Evolutionary conservation across 2,888 invertebrate genomes (phyloP), one percentile per base, ranked within the genome.

Genomic region (Megamerina dolium): DNA sequence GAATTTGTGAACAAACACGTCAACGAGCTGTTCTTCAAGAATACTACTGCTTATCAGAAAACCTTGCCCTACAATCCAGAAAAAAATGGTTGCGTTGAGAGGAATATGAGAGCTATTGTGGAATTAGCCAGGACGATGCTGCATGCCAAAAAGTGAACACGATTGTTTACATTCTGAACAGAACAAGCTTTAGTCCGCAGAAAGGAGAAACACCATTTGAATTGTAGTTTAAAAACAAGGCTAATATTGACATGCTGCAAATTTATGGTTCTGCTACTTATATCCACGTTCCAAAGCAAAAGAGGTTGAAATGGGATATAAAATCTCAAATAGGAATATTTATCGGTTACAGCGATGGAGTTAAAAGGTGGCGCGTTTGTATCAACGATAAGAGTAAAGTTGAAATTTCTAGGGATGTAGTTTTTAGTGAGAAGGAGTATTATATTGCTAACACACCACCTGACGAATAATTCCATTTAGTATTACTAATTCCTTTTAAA

Each of bases 111-210:
- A n/a, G n/a, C n/a, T n/a, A n/a, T n/a, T n/a, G n/a, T n/a, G n/a
- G n/a, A n/a, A n/a, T n/a, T n/a, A n/a, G n/a, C n/a, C n/a, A n/a
- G n/a, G n/a, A n/a, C n/a, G n/a, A n/a, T n/a, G n/a, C n/a, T n/a
- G n/a, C n/a, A n/a, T n/a, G n/a, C n/a, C n/a, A n/a, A n/a, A n/a
- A n/a, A 9, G 14, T 16, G 29, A 37, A 9, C n/a, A 10, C 27
- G 13, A 26, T n/a, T 6, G 13, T 37, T 19, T 17, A 27, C 27
- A 27, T 26, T 29, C 17, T 26, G n/a, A 26, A 17, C 5, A 18
- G 16, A 18, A 17, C 13, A 52, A 33, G 47, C 17, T 16, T 10
- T 16, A n/a, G n/a, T n/a, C n/a, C n/a, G n/a, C n/a, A n/a, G n/a
- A n/a, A n/a, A n/a, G n/a, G n/a, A n/a, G n/a, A 17, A 14, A 32